phyloP scores from a whole-genome alignment of 2,113 vertebrate genomes.

The Felis chaus region DNA sequence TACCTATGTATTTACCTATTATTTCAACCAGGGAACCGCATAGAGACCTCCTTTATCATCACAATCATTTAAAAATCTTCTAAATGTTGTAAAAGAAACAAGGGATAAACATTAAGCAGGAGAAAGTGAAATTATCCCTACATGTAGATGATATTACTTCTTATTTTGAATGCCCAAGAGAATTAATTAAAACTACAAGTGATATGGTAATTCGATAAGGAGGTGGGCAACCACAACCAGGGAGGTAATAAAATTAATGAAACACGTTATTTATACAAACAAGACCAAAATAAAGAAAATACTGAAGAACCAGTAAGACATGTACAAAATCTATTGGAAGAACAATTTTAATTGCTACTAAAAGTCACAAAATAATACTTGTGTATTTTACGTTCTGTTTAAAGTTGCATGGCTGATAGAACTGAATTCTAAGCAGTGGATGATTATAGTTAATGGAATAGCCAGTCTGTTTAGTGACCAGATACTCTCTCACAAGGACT shows the following conservation, averaged over 20 bases:
- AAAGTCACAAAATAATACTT: not conserved
- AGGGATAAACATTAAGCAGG: not conserved
- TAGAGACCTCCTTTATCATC: not conserved
- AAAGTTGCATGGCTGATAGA: not conserved
- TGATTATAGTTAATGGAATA: not conserved
- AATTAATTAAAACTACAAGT: slow-evolving; percentile 42
- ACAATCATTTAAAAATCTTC: not conserved
- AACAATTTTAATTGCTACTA: not conserved
- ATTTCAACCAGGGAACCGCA: not conserved
- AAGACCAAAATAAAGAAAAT: not conserved
- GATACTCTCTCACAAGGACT: not conserved
- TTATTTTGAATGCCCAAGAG: not conserved
- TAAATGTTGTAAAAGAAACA: not conserved
- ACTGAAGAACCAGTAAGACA: not conserved
- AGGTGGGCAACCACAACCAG: not conserved
- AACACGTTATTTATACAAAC: not conserved
- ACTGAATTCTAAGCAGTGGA: not conserved
- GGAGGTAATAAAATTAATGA: not conserved
- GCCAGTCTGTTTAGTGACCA: not conserved
- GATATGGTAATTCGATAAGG: not conserved
- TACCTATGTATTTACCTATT: not conserved
- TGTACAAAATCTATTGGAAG: not conserved
- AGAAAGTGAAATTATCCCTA: not conserved
- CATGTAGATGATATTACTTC: not conserved
- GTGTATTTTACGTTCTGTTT: not conserved